Evolutionary conservation across 2,113 vertebrate genomes (phyloP).

Genomic region (Otolemur garnettii): DNA sequence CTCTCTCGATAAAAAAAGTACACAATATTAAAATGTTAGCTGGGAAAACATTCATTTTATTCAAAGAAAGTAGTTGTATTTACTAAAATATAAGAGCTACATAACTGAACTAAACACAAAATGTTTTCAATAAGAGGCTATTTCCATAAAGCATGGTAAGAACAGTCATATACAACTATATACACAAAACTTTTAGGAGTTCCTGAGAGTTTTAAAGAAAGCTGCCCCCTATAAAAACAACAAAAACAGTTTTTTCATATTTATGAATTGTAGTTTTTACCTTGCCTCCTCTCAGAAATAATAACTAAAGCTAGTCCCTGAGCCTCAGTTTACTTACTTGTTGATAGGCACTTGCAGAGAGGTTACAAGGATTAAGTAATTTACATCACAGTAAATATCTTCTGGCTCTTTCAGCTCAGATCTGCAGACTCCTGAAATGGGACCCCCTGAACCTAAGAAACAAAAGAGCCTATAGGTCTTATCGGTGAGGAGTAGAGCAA

Average conservation of each 20-base stretch:
- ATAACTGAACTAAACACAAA: background rate
- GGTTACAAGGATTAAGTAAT: background rate
- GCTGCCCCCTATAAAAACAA: background rate
- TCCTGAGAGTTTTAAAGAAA: background rate
- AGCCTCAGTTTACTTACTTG: background rate
- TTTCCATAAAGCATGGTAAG: background rate
- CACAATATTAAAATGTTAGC: background rate
- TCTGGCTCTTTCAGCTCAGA: background rate
- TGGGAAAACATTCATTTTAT: background rate
- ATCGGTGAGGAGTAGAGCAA: too few relatives aligned
- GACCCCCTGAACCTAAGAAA: background rate
- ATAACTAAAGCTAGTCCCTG: background rate
- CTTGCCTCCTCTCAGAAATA: background rate
- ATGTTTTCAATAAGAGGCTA: background rate
- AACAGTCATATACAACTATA: background rate
- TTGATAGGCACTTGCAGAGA: background rate
- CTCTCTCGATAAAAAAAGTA: background rate
- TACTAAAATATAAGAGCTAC: background rate
- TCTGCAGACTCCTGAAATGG: background rate
- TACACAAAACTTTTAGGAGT: background rate
- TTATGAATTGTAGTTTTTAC: background rate
- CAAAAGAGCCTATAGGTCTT: background rate
- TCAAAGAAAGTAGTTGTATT: background rate
- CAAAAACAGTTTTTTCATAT: background rate
- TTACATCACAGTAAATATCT: background rate